These are phyloP conservation scores for Acanthosoma haemorrhoidale DNA, from an alignment of 2,888 invertebrate genomes.

Conservation along the genomic window DNA sequence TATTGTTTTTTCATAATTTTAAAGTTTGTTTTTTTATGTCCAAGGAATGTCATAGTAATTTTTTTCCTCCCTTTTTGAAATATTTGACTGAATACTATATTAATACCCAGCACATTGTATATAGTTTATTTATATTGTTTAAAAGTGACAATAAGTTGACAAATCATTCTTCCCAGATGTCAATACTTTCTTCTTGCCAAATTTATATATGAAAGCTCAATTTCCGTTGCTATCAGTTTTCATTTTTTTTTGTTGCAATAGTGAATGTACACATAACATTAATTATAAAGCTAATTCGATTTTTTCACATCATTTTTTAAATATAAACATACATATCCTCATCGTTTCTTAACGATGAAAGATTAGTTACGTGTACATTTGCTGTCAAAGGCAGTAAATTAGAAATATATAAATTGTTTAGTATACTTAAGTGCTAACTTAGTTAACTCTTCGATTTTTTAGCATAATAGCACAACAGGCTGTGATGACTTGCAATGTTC, in stretches of 20 bases:
- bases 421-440: constrained; percentile 1
- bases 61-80: background rate
- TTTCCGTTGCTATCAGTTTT: background rate
- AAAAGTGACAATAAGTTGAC: constrained; percentile 32
- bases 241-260: background rate
- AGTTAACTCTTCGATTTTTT: constrained; percentile 8
- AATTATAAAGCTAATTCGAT: background rate
- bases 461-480: constrained; percentile 28
- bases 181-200: constrained; percentile 27
- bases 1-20: too few relatives aligned
- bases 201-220: constrained; percentile 12
- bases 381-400: background rate
- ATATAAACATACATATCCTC: constrained; percentile 8
- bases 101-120: background rate
- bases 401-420: constrained; percentile 13
- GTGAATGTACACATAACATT: constrained; percentile 15
- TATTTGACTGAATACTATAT: background rate
- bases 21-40: too few relatives aligned
- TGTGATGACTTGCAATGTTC: constrained; percentile 30
- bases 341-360: background rate
- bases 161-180: constrained; percentile 31
- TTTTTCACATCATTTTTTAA: background rate
- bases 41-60: background rate
- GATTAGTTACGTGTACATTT: constrained; percentile 20
- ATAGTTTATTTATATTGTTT: constrained; percentile 12